phyloP scores from a whole-genome alignment of 2,113 vertebrate genomes.

The Rousettus leschenaultii region DNA sequence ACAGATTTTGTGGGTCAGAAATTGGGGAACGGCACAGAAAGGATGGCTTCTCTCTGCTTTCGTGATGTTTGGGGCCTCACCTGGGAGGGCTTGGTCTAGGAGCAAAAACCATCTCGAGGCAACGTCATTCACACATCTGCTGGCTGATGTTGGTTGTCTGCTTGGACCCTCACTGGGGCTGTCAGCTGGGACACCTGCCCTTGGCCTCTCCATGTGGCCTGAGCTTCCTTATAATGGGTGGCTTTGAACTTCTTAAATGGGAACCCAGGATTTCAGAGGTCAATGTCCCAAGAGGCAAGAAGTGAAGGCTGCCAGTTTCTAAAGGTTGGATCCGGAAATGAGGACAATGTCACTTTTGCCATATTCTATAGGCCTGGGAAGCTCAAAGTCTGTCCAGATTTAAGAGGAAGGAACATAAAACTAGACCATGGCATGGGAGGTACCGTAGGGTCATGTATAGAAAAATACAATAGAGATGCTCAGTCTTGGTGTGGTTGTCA shows the following conservation, averaged over 20 bases:
- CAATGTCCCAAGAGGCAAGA: background rate
- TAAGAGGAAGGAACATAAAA: background rate
- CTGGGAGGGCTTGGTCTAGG: background rate
- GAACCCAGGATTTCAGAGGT: background rate
- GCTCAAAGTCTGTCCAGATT: background rate
- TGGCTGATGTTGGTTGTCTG: too few relatives aligned
- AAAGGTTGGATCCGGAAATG: background rate
- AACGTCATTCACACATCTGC: background rate
- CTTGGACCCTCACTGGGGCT: background rate
- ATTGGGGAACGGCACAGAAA: background rate
- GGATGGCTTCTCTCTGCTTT: background rate
- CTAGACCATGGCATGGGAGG: background rate
- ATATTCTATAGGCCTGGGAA: background rate
- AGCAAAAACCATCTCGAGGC: background rate
- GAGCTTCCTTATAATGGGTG: background rate
- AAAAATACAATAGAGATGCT: background rate
- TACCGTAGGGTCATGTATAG: background rate
- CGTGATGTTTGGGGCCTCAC: background rate
- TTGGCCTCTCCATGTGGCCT: background rate
- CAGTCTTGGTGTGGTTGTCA: background rate
- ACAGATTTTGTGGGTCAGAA: background rate
- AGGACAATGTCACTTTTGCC: background rate
- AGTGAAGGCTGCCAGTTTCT: background rate
- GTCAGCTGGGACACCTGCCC: background rate
- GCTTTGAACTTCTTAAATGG: background rate